Evolutionary conservation across 2,113 vertebrate species (phyloP).

Genomic region (Callopanchax toddi): DNA sequence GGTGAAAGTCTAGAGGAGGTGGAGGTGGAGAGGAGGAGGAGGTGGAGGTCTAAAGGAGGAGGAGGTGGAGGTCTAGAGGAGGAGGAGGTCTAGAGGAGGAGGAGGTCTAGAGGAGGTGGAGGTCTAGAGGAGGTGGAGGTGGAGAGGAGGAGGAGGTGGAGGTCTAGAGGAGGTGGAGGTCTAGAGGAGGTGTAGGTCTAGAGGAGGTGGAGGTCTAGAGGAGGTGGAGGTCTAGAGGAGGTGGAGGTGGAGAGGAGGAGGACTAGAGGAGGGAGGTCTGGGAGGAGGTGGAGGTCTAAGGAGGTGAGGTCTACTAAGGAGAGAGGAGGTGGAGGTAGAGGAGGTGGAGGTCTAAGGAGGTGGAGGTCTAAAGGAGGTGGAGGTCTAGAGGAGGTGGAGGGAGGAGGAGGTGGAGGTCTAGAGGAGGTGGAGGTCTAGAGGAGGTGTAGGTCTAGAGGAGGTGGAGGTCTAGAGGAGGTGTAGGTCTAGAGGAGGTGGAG

Average conservation of each 20-base stretch:
- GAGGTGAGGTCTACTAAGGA: too few relatives aligned
- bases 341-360: neutral
- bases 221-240: neutral
- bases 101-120: neutral
- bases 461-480: neutral
- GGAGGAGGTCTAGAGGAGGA: too few relatives aligned
- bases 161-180: neutral
- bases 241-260: constrained; percentile 55
- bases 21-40: neutral
- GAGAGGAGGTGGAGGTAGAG: constrained; percentile 18
- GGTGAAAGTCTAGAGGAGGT: neutral
- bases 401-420: neutral
- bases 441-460: neutral
- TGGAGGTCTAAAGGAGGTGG: neutral
- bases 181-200: neutral
- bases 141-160: neutral
- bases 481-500: neutral
- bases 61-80: constrained; percentile 12
- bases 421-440: neutral
- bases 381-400: too few relatives aligned
- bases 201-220: neutral
- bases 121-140: neutral
- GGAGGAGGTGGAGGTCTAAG: neutral
- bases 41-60: neutral
- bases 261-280: too few relatives aligned